phyloP scores from a whole-genome alignment of 1,140 invertebrate genomes.

The Lucilia cuprina region DNA sequence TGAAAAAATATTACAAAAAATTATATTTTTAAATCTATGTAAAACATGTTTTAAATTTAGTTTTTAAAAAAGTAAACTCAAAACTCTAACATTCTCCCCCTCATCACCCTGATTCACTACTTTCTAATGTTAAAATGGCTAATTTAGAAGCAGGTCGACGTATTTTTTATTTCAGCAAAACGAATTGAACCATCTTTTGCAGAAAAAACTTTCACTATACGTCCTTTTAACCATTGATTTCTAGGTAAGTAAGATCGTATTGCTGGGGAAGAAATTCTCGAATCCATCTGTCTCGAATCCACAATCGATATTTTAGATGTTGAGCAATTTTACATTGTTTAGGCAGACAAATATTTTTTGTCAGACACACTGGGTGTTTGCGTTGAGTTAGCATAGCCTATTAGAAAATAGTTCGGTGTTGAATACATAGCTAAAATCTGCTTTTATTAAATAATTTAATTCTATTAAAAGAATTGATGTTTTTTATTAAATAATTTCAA shows the following conservation, averaged over 20 bases:
- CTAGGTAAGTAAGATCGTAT: not conserved
- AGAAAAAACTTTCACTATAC: not conserved
- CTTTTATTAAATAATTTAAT: too few relatives aligned
- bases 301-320: conserved; percentile 46
- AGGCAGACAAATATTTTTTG: conserved; percentile 34
- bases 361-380: conserved; percentile 29
- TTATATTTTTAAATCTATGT: too few relatives aligned
- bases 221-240: not conserved
- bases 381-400: conserved; percentile 35
- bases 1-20: too few relatives aligned
- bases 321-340: conserved; percentile 44
- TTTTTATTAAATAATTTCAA: too few relatives aligned
- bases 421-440: too few relatives aligned
- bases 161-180: not conserved
- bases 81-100: conserved; percentile 1
- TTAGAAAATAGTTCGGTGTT: conserved; percentile 54
- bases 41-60: too few relatives aligned
- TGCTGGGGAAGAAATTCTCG: not conserved
- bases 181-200: not conserved
- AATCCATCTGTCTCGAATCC: conserved; percentile 47
- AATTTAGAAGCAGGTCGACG: conserved; percentile 17
- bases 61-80: too few relatives aligned
- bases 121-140: not conserved
- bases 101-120: not conserved
- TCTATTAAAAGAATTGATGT: too few relatives aligned